Evolutionary conservation across 1,140 invertebrate genomes (phyloP), one percentile per base, ranked within the genome.

Genomic region (Zaprionus tsacasi): DNA sequence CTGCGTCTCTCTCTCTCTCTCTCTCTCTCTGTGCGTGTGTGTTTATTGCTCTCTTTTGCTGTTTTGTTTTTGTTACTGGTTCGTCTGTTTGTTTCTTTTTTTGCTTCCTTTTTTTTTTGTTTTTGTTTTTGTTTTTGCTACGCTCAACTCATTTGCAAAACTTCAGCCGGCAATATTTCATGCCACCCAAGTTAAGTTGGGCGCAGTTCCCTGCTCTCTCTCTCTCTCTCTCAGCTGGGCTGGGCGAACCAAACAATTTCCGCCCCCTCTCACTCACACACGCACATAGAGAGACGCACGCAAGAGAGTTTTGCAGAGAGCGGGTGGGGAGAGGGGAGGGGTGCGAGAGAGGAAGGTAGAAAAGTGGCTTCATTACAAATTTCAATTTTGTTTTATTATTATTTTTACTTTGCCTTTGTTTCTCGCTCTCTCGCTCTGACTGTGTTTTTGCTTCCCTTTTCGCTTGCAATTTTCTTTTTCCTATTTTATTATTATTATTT

Each of bases 351-450:
- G 17, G 45, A 61, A 75, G 80, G 64, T 77, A 74, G 68, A 78
- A 88, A 89, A 89, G 78, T 85, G 79, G 86, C 86, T 89, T 90
- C 78, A 89, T 89, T 89, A 89, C 85, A 85, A 89, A 79, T 89
- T 89, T 88, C 85, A 89, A 89, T 89, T 89, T 89, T 85, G 81
- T 85, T 89, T 89, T 89, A 81, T 89, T 85, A 76, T 79, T 86
- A 82, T 87, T 77, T 70, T 65, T 64, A 71, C 40, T 76, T 54
- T 21, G 54, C 21, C 25, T 65, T 65, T 58, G 68, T 45, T 30
- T 66, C 54, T 35, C 54, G 13, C 27, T 30, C 27, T 30, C 27
- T 30, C 27, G 1, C 27, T 45, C 21, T 65, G 50, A 35, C 27
- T 55, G 55, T 25, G 21, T 30, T 70, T 52, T 60, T 64, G 60